Percentiles rank a stretch among this genome's conserved stretches.
phyloP scores from a whole-genome alignment of 2,888 invertebrate genomes.

The Allygus modestus region DNA sequence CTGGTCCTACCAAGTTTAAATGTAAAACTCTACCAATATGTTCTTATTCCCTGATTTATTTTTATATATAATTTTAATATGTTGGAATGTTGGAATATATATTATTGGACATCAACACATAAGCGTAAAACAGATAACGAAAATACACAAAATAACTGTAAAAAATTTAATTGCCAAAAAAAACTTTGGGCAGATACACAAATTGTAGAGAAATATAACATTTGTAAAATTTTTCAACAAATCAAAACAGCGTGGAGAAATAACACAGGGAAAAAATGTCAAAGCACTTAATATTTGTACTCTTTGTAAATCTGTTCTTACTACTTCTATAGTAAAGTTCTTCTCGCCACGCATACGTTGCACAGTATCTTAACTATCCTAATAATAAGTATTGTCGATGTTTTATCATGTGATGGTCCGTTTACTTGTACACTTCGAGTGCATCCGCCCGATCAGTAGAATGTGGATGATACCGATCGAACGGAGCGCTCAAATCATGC shows the following conservation, averaged over 20 bases:
- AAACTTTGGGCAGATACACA: neutral
- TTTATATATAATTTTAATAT: too few relatives aligned
- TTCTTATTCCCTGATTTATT: too few relatives aligned
- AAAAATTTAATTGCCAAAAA: constrained; percentile 10
- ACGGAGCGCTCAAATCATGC: neutral
- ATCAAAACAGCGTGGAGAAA: constrained; percentile 23
- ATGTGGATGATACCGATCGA: constrained; percentile 15
- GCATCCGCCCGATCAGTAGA: neutral
- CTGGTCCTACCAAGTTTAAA: too few relatives aligned
- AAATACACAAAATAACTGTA: too few relatives aligned
- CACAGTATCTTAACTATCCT: constrained; percentile 3
- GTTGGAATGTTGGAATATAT: too few relatives aligned
- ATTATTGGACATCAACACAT: too few relatives aligned
- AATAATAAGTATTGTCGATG: constrained; percentile 1
- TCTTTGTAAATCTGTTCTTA: constrained; percentile 2
- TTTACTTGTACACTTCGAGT: neutral
- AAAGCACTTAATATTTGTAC: constrained; percentile 40
- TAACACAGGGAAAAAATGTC: constrained; percentile 23
- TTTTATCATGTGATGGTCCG: constrained; percentile 21
- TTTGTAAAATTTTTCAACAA: constrained; percentile 3
- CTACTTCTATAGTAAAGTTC: neutral
- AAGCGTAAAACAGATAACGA: too few relatives aligned
- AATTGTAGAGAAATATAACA: neutral
- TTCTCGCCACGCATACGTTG: constrained; percentile 34
- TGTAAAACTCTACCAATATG: too few relatives aligned